Percentiles rank a stretch among this genome's conserved stretches.
Conservation (phyloP, 2,888 invertebrate genomes). For the Volucella inanis region DNA sequence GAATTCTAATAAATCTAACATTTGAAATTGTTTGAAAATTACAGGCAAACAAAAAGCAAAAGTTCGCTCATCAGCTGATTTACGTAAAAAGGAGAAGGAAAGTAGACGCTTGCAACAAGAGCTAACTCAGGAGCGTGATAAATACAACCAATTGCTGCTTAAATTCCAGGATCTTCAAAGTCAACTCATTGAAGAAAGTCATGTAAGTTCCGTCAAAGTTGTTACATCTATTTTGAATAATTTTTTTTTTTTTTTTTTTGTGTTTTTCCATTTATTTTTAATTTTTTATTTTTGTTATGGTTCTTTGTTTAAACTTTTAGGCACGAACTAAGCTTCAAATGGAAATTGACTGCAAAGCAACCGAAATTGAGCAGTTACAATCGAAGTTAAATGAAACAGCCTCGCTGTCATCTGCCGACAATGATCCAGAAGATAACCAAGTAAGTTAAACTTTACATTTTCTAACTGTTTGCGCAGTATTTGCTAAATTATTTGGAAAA, state of each 20-base stretch:
- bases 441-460: slow-evolving; percentile 75
- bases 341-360: slow-evolving; percentile 98
- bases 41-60: slow-evolving; percentile 91
- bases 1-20: too few relatives aligned
- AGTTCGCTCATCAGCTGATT: slow-evolving; percentile 89
- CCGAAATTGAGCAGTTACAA: slow-evolving; percentile 96
- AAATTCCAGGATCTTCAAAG: slow-evolving; percentile 94
- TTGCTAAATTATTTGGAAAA: slow-evolving; percentile 42
- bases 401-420: slow-evolving; percentile 94
- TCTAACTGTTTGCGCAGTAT: slow-evolving; percentile 18
- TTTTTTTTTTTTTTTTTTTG: background rate
- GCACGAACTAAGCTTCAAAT: slow-evolving; percentile 91
- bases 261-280: background rate
- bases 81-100: slow-evolving; percentile 96
- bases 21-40: slow-evolving; percentile 24
- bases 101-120: slow-evolving; percentile 97
- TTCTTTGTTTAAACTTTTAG: slow-evolving; percentile 72
- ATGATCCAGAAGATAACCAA: slow-evolving; percentile 89
- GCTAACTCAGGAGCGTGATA: slow-evolving; percentile 95
- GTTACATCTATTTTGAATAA: background rate
- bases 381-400: slow-evolving; percentile 95
- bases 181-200: slow-evolving; percentile 91
- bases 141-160: slow-evolving; percentile 93
- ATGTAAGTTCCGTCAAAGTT: slow-evolving; percentile 82
- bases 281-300: slow-evolving; percentile 15